Evolutionary conservation across 2,888 invertebrate species (phyloP), one percentile per base, ranked within the genome.

Genomic region (Eristalis pertinax): DNA sequence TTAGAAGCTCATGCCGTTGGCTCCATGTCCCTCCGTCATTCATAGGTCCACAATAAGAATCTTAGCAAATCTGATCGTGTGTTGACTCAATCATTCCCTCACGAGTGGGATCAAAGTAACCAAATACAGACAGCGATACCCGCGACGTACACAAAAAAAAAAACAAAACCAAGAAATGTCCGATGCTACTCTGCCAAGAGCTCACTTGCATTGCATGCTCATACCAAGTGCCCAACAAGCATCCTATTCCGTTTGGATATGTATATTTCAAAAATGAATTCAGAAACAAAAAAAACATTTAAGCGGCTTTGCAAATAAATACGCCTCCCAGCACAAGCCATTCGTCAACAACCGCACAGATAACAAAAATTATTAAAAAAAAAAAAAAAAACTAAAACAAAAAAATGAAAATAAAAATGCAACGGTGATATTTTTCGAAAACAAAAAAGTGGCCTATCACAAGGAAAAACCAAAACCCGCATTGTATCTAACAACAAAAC

Each of bases 381-480:
- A 65, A 72, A 65, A 60, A 38, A 19, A 13, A 64, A 15, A 62
- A 32, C 26, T 65, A 24, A 38, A 62, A 19, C 38, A 29, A 60
- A 15, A 24, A 72, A 70, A 35, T 19, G 7, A 67, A 67, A 41
- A 8, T 19, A n/a, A 29, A 24, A 22, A 67, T 35, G 2, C 60
- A 67, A 67, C 77, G 83, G 63, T 89, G 89, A 89, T 65, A 50
- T 43, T 62, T 58, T 72, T 60, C 50, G 22, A 8, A 70, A 64
- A 64, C 15, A 41, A 15, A 73, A 64, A 82, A 84, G 84, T 77
- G 82, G 73, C 74, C 72, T 70, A 58, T 58, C 38, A 13, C 29
- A 81, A 76, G 41, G 38, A 43, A 65, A 63, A 35, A 38, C 8
- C 2, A 38, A 38, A 13, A 32, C 4, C 32, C 32, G 32, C 38